Conservation (phyloP, 2,888 invertebrate species). For the Mycogona germanica region DNA sequence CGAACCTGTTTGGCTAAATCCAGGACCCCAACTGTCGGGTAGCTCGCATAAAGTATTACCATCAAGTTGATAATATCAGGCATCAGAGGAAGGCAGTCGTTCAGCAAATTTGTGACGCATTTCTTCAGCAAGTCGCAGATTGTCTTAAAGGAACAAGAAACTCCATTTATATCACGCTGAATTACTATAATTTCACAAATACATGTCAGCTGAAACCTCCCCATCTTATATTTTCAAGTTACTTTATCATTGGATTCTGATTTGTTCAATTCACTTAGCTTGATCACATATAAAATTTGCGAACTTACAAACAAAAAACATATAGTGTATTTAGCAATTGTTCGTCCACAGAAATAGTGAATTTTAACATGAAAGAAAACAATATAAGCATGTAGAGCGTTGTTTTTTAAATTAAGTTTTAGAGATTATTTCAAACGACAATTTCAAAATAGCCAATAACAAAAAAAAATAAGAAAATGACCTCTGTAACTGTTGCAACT, state of each 20-base stretch:
- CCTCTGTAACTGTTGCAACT: constrained; percentile 51
- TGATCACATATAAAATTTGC: not conserved
- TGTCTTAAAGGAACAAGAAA: constrained; percentile 40
- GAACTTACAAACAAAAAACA: not conserved
- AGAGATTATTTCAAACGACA: not conserved
- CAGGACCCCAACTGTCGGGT: constrained; percentile 55
- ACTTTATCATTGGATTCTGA: no score
- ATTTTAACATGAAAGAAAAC: no score
- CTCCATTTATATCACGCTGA: not conserved
- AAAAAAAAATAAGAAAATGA: constrained; percentile 29
- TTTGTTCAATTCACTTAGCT: no score
- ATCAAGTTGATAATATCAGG: constrained; percentile 55
- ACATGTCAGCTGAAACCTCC: not conserved
- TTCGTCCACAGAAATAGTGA: no score
- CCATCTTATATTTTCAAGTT: no score
- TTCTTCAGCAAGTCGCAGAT: constrained; percentile 61
- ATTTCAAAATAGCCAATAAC: not conserved
- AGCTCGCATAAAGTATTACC: constrained; percentile 50
- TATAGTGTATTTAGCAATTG: no score
- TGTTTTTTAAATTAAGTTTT: no score
- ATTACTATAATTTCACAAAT: constrained; percentile 1
- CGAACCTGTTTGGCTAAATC: constrained; percentile 59
- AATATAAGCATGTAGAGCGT: no score
- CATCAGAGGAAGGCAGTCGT: constrained; percentile 53
- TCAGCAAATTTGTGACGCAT: constrained; percentile 54